Evolutionary conservation across 2,113 vertebrate genomes (phyloP), one percentile per base, ranked within the genome.

Genomic region (Epinephelus lanceolatus): DNA sequence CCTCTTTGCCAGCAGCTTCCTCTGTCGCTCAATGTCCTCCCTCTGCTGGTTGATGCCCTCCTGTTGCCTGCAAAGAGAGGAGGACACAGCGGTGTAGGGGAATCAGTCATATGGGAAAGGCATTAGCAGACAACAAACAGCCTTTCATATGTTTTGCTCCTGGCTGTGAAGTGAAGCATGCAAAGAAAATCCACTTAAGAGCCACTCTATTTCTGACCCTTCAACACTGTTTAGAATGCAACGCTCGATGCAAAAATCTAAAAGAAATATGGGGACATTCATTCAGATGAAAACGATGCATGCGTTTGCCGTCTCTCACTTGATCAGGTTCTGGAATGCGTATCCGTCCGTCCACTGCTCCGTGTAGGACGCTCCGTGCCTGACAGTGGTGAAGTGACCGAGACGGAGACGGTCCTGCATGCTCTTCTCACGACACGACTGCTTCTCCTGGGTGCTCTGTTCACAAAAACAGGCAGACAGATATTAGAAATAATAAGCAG

Each of bases 291-390:
- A 65, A 62, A 4, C 2, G 1, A 0, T 33, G 70, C 68, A 52
- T 2, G 66, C 1, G 60, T 51, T 15, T 23, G 13, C 23, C 9
- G 1, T 25, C 7, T 71, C 94, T 97, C 95, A 99, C 98, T 99
- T 99, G 94, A 99, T 98, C 93, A 99, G 97, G 94, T 99, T 99
- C 88, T 99, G 98, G 96, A 99, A 99, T 91, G 98, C 98, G 92
- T 98, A 99, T 91, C 98, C 98, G 93, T 99, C 98, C 56, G 98
- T 98, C 98, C 98, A 99, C 94, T 99, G 98, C 91, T 99, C 98
- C 8, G 98, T 99, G 96, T 99, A 99, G 75, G 98, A 99, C 70
- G 98, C 98, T 81, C 98, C 98, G 69, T 99, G 98, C 93, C 98
- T 95, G 93, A 99, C 98, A 33, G 98, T 99, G 92, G 98, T 99